These are phyloP conservation scores for Sparus aurata DNA, from an alignment of 2,797 vertebrate species.

Conservation along the genomic window DNA sequence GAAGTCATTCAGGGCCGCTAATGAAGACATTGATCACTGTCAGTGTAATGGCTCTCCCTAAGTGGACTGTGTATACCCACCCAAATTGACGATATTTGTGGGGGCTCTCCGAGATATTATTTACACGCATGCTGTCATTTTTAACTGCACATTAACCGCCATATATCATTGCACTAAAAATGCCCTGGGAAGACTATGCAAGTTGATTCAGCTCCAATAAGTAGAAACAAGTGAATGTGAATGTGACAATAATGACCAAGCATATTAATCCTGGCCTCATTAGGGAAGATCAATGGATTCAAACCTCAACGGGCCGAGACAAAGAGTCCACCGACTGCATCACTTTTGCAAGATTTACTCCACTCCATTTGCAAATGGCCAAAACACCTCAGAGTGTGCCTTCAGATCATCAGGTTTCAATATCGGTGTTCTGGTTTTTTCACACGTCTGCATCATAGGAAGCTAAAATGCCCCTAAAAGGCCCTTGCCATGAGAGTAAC, in stretches of 20 bases:
- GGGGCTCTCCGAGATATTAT: constrained; percentile 25
- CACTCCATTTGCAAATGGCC: constrained; percentile 28
- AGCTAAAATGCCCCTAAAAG: constrained; percentile 13
- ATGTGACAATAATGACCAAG: constrained; percentile 52
- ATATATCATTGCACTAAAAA: constrained; percentile 14
- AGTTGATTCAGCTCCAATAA: constrained; percentile 22
- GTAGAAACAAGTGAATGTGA: constrained; percentile 42
- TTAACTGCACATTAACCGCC: constrained; percentile 18
- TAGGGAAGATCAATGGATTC: constrained; percentile 52
- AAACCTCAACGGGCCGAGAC: constrained; percentile 19
- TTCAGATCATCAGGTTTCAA: constrained; percentile 34
- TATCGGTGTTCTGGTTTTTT: constrained; percentile 36
- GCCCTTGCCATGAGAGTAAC: neutral
- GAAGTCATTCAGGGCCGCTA: constrained; percentile 68
- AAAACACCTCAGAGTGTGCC: constrained; percentile 13
- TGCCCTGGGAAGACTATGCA: constrained; percentile 12
- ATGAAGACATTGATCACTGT: constrained; percentile 78
- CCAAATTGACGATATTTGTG: constrained; percentile 51
- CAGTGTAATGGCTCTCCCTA: constrained; percentile 71
- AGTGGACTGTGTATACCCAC: constrained; percentile 52
- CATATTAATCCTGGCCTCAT: constrained; percentile 54
- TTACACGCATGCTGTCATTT: constrained; percentile 20
- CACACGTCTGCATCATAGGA: constrained; percentile 20
- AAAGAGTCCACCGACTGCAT: constrained; percentile 22
- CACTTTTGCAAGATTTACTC: constrained; percentile 28